Conservation (phyloP, 1,140 invertebrate genomes). For the Micrasema longulum region DNA sequence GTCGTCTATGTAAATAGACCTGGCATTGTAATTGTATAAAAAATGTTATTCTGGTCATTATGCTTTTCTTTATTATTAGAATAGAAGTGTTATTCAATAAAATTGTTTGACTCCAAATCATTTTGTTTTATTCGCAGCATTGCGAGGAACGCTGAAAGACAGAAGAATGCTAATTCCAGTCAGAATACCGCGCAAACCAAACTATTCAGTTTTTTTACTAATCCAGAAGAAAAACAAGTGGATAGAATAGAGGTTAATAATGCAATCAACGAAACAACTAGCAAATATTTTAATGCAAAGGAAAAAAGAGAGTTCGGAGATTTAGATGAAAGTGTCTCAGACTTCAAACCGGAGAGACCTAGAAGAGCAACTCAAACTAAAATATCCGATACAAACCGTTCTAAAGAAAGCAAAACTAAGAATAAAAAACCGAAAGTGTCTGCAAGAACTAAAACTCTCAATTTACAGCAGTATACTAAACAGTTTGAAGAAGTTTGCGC, state of each 20-base stretch:
- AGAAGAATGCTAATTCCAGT: conserved; percentile 11
- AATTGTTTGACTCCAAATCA: background rate
- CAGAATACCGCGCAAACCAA: background rate
- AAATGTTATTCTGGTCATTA: no score
- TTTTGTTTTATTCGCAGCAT: conserved; percentile 41
- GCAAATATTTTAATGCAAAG: conserved; percentile 6
- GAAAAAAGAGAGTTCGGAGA: background rate
- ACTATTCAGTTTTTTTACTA: conserved; percentile 15
- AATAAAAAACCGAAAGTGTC: conserved; percentile 55
- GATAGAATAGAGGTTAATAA: background rate
- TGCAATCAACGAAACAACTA: conserved; percentile 3
- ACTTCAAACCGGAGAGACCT: conserved; percentile 34
- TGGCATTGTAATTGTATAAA: no score
- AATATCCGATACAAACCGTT: conserved; percentile 6
- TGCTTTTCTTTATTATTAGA: no score
- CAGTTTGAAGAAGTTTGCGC: conserved; percentile 62
- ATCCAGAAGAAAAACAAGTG: background rate
- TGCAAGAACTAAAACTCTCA: conserved; percentile 39
- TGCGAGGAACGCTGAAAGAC: conserved; percentile 21
- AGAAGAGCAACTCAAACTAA: conserved; percentile 6
- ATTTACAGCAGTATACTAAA: conserved; percentile 60
- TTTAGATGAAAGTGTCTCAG: conserved; percentile 26
- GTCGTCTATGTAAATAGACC: no score
- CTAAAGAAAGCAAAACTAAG: conserved; percentile 48
- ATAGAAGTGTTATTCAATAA: conserved; percentile 21